A percentile compares a stretch with the other conserved stretches of the same genome.
Evolutionary conservation across 2,888 invertebrate species (phyloP).

Genomic region (Diarsia rubi): DNA sequence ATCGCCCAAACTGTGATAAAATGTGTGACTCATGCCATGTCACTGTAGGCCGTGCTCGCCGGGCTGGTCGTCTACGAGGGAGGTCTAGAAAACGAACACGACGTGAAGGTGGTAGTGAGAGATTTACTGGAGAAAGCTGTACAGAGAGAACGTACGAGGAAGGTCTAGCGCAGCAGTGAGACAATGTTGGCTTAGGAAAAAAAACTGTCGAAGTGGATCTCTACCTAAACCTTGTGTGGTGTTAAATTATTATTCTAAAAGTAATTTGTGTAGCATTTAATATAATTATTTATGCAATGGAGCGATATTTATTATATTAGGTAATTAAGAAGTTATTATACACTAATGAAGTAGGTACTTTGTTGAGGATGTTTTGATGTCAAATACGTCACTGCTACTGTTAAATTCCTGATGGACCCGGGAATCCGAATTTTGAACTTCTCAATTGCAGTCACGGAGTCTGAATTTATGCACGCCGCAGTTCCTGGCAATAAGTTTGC

Average conservation of each 20-base stretch:
- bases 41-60: too few species aligned
- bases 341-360: conserved; percentile 8
- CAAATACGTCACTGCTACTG: not conserved
- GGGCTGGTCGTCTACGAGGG: too few species aligned
- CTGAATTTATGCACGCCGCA: not conserved
- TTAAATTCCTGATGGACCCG: too few species aligned
- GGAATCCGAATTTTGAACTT: not conserved
- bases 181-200: not conserved
- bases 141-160: too few species aligned
- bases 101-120: too few species aligned
- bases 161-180: not conserved
- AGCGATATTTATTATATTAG: not conserved
- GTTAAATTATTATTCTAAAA: not conserved
- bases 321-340: not conserved
- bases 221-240: not conserved
- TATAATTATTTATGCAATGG: not conserved
- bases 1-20: too few species aligned
- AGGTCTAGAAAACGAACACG: too few species aligned
- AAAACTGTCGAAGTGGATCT: not conserved
- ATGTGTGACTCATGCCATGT: too few species aligned
- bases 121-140: too few species aligned
- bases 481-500: too few species aligned
- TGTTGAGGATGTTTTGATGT: conserved; percentile 33
- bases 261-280: too few species aligned
- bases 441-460: not conserved